These are phyloP conservation scores for Seladonia tumulorum DNA, from an alignment of 2,888 invertebrate genomes.

Conservation along the genomic window DNA sequence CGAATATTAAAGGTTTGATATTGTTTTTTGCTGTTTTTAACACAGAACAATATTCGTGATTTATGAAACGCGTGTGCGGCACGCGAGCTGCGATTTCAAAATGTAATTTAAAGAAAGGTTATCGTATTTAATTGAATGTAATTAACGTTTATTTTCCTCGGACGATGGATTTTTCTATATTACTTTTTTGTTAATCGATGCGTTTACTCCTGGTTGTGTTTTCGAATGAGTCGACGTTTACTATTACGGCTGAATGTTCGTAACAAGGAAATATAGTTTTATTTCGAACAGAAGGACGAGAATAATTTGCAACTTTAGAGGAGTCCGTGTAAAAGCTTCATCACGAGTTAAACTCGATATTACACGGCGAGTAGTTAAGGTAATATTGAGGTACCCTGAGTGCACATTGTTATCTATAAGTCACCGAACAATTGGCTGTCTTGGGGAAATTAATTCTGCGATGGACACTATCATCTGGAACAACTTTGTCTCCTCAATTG, in stretches of 20 bases:
- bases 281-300: background rate
- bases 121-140: background rate
- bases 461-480: background rate
- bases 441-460: background rate
- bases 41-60: background rate
- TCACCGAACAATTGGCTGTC: background rate
- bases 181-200: background rate
- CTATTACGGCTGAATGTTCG: background rate
- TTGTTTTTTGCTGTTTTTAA: background rate
- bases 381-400: background rate
- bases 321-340: background rate
- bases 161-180: background rate
- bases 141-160: background rate
- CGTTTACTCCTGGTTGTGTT: background rate
- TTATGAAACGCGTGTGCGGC: too few species aligned
- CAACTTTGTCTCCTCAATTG: background rate
- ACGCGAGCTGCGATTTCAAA: too few species aligned
- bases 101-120: too few species aligned
- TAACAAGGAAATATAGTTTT: background rate
- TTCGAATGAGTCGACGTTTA: background rate
- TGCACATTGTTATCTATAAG: background rate
- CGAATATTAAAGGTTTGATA: background rate
- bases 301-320: background rate
- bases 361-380: background rate
- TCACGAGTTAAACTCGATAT: background rate